These are phyloP conservation scores for Drosophila affinis DNA, from an alignment of 2,888 invertebrate genomes.

Conservation along the genomic window DNA sequence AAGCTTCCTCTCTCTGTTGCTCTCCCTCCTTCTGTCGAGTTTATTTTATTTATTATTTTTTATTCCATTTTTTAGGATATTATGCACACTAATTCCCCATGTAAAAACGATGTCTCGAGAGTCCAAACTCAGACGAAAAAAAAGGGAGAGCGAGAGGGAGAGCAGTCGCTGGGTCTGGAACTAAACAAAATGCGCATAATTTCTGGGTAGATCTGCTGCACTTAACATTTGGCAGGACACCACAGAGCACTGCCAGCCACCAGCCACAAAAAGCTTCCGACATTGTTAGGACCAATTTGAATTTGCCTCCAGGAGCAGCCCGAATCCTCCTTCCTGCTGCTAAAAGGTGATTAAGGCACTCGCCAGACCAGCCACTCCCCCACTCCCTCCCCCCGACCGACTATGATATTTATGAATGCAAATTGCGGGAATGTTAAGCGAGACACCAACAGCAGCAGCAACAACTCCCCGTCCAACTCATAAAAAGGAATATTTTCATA, in stretches of 20 bases:
- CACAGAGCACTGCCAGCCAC: background rate
- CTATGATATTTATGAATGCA: slow-evolving; percentile 1
- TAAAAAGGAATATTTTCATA: background rate
- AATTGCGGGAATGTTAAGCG: background rate
- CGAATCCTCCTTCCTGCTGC: background rate
- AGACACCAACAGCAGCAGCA: no score
- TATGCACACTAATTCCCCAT: slow-evolving; percentile 77
- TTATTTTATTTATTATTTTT: slow-evolving; percentile 24
- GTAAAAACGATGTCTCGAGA: slow-evolving; percentile 54
- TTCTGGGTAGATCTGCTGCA: slow-evolving; percentile 57
- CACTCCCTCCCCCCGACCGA: background rate
- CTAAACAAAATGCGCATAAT: slow-evolving; percentile 70
- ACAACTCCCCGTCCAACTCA: background rate
- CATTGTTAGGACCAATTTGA: slow-evolving; percentile 22
- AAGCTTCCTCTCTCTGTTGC: slow-evolving; percentile 24
- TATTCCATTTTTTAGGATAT: slow-evolving; percentile 67
- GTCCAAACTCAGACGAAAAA: slow-evolving; percentile 46
- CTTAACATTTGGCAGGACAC: slow-evolving; percentile 66
- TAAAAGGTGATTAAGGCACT: slow-evolving; percentile 13
- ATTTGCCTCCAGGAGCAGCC: background rate
- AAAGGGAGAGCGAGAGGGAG: background rate
- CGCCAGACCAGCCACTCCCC: no score
- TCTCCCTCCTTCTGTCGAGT: slow-evolving; percentile 8
- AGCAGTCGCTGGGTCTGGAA: background rate
- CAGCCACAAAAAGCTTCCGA: slow-evolving; percentile 1